A percentile compares a stretch with the other conserved stretches of the same genome.
These are phyloP conservation scores for Nomada fabriciana DNA, from an alignment of 2,888 invertebrate genomes.

Conservation along the genomic window DNA sequence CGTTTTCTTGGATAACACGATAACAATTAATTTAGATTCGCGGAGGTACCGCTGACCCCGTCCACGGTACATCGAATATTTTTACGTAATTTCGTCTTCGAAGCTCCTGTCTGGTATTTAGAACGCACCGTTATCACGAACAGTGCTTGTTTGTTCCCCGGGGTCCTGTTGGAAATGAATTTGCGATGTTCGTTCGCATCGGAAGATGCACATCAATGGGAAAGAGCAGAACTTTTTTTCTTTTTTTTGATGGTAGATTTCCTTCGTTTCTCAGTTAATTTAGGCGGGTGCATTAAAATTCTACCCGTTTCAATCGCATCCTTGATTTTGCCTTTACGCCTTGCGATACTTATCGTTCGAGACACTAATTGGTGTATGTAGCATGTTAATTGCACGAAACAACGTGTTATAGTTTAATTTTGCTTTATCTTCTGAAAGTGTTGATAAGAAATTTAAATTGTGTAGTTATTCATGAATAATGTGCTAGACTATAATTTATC, in stretches of 20 bases:
- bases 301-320: background rate
- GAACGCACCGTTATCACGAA: slow-evolving; percentile 50
- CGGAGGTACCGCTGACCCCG: slow-evolving; percentile 7
- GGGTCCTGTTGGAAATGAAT: slow-evolving; percentile 24
- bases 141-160: slow-evolving; percentile 29
- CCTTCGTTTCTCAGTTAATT: background rate
- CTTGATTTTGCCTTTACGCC: background rate
- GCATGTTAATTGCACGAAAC: background rate
- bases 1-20: slow-evolving; percentile 37
- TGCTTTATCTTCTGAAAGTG: background rate
- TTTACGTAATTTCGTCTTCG: slow-evolving; percentile 44
- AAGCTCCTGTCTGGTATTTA: slow-evolving; percentile 32
- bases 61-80: slow-evolving; percentile 25
- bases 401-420: slow-evolving; percentile 10
- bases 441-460: background rate
- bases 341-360: background rate
- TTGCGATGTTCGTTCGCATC: slow-evolving; percentile 5
- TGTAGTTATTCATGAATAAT: background rate
- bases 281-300: background rate
- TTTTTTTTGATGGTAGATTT: background rate
- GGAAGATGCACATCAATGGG: background rate
- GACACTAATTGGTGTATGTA: background rate
- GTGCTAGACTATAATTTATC: background rate
- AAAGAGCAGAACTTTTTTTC: background rate
- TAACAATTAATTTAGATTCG: slow-evolving; percentile 39